Base-by-base conservation (phyloP, 2,797 vertebrate species). In the Alfaro cultratus region DNA sequence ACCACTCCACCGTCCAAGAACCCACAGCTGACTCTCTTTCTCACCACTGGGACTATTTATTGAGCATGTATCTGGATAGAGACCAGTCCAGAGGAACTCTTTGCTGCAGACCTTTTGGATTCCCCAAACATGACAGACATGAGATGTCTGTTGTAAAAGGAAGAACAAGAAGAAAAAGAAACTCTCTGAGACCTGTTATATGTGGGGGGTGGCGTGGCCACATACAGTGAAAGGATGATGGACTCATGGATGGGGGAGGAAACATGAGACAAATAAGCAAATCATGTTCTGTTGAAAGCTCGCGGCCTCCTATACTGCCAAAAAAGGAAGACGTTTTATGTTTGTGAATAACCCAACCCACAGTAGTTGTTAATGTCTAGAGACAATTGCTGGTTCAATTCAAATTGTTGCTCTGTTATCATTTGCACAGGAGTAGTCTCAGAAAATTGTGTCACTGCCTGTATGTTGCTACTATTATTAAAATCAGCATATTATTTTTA, bases 401-500 rank as follows among this genome's bases (percentile, higher is more conserved):
- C 97, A 97, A 97, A 96, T 98, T 97, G 97, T 99, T 98, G 97
- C 97, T 98, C 97, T 97, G 97, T 98, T 98, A 95, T 99, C 96
- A 97, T 98, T 98, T 99, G 98, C 98, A 99, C 98, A 98, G 97
- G 96, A 98, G 96, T 98, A 98, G 97, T 97, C 96, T 97, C 97
- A 97, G 96, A 98, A 97, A 95, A 97, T 97, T 97, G 97, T 97
- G 96, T 98, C 97, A 98, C 97, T 97, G 97, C 97, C 97, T 99
- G 97, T 99, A 97, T 97, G 97, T 98, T 96, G 97, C 97, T 96
- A 95, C 96, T 96, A 97, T 97, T 96, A 97, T 94, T 95, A 97
- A 96, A 97, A 90, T 89, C 94, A 94, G 94, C 95, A 93, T 88
- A 87, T 90, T 89, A 85, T 87, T 91, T 89, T 83, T 72, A 77